Evolutionary conservation across 2,888 invertebrate genomes (phyloP), one percentile per base, ranked within the genome.

Genomic region (Synanthedon tipuliformis): DNA sequence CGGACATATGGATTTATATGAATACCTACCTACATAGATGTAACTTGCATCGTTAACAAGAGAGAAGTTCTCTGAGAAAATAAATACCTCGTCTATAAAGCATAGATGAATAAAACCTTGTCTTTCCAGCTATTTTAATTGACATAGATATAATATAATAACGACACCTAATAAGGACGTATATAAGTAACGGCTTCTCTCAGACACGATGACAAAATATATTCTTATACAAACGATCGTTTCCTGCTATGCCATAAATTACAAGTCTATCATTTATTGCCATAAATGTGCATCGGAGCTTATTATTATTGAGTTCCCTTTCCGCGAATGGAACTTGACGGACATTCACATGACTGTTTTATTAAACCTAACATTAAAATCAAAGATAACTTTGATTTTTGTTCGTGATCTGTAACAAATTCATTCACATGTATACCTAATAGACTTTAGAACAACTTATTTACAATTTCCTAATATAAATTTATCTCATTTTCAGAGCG

Each of bases 401-500:
- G 1, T 23, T 23, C 23, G 23, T 23, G 5, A 23, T 5, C 10
- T 8, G 8, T 34, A 27, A 27, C 27, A 8, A 8, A 3, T n/a
- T 27, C 7, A 27, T 8, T 27, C 27, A 27, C 7, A 7, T 7
- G 7, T 3, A 18, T 18, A 18, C 3, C 2, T 18, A 18, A 41
- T 41, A 41, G 10, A n/a, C n/a, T n/a, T 41, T 41, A 41, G 0
- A 41, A 41, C 2, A n/a, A 41, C n/a, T 11, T 41, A 41, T n/a
- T 45, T 15, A 13, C 15, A 12, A 45, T 45, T 12, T 12, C 15
- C 12, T 13, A 45, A 45, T 12, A n/a, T 5, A 45, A 45, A 45
- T 45, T 45, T 15, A 13, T 12, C 12, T 45, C 45, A 13, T n/a
- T 84, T 87, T 4, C 83, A 92, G 92, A 90, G 90, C 92, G 91